Evolutionary conservation across 2,888 invertebrate species (phyloP).

Genomic region (Tetranychus piercei): DNA sequence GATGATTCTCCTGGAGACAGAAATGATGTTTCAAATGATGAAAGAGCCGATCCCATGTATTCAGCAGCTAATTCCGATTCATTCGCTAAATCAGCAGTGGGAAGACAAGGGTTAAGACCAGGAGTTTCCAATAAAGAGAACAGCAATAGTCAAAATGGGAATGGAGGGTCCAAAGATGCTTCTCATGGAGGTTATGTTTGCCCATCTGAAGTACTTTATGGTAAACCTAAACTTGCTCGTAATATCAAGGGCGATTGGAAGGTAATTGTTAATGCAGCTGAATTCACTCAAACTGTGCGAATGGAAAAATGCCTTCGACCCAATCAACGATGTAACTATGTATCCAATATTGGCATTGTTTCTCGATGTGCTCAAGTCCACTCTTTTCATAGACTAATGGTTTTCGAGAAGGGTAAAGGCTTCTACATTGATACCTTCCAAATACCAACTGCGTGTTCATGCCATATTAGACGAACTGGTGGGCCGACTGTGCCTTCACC

Average conservation of each 20-base stretch:
- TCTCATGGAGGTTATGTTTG: slow-evolving; percentile 50
- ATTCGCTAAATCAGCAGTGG: background rate
- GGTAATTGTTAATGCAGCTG: slow-evolving; percentile 57
- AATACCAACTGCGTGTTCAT: slow-evolving; percentile 30
- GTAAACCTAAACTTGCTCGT: slow-evolving; percentile 56
- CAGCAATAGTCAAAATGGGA: background rate
- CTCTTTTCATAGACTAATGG: slow-evolving; percentile 58
- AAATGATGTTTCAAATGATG: slow-evolving; percentile 2
- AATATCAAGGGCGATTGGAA: slow-evolving; percentile 59
- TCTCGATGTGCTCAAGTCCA: slow-evolving; percentile 64
- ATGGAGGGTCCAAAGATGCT: slow-evolving; percentile 30
- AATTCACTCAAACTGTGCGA: slow-evolving; percentile 60
- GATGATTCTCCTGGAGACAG: background rate
- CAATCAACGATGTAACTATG: slow-evolving; percentile 53
- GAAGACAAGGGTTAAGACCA: background rate
- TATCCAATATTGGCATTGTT: slow-evolving; percentile 51
- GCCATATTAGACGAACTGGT: slow-evolving; percentile 27
- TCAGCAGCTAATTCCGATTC: slow-evolving; percentile 1
- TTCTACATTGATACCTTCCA: slow-evolving; percentile 31
- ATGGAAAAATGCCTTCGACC: slow-evolving; percentile 62
- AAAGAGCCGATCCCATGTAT: background rate
- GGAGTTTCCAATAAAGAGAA: background rate
- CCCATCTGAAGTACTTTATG: slow-evolving; percentile 56
- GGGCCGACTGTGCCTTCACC: background rate
- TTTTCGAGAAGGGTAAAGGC: slow-evolving; percentile 49